Base-by-base conservation (phyloP, 2,113 vertebrate species). In the Butorides virescens region DNA sequence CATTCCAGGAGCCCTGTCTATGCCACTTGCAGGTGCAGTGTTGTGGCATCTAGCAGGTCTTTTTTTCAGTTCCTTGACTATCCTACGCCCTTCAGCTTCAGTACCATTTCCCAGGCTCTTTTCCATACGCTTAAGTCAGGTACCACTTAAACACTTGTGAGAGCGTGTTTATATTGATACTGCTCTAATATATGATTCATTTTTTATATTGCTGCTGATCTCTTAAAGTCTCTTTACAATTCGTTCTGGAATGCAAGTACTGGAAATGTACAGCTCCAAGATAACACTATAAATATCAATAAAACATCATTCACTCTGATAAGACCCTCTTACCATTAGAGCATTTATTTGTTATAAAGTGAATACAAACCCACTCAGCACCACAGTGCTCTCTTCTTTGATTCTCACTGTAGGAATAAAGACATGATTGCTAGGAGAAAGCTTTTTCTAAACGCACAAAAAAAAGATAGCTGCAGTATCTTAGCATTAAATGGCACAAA, bases 21-120 rank as follows among this genome's bases (percentile, higher is more conserved):
- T n/a, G 6, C 15, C 1, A 0, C 20, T 62, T 11, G 1, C 26
- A 17, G 1, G 7, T 8, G 2, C n/a, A 71, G 34, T 0, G 0
- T 52, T 23, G 34, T 29, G 50, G 50, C 55, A 42, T 2, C 14
- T 21, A 23, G 58, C 3, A 36, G 46, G 15, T 20, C 30, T 49
- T 27, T 84, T 83, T 34, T 29, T 29, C 74, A 2, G 1, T 44
- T 87, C 47, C 42, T 59, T 36, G 49, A 2, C 42, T 90, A 10
- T 17, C 49, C 21, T 18, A 1, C n/a, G 52, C n/a, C 62, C 30
- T 65, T 42, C 39, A 66, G 37, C 53, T 68, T 26, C 53, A n/a
- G 36, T 8, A 13, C 12, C 29, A 10, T 61, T 84, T 66, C 74
- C 25, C 42, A 47, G 37, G n/a, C n/a, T 52, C 65, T 78, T 75